Percentiles rank a stretch among this genome's conserved stretches.
These are phyloP conservation scores for Haliclona indistincta DNA, from an alignment of 37 sponge, comb jelly and placozoan genomes.

Conservation along the genomic window DNA sequence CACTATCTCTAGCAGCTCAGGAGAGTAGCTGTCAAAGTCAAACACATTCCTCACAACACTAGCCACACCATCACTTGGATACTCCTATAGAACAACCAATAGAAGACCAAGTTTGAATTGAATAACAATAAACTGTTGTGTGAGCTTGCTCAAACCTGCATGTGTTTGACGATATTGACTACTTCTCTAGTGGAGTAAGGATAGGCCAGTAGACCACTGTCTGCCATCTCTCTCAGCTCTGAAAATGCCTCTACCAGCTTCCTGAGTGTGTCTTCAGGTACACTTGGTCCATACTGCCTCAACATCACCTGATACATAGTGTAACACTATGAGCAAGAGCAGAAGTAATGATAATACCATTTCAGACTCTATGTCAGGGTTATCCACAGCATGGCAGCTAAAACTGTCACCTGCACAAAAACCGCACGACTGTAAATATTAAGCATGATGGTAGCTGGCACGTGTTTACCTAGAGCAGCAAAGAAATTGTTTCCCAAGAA, in stretches of 20 bases:
- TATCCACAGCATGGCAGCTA: conserved; percentile 92
- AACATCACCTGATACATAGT: conserved; percentile 60
- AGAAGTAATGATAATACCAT: conserved; percentile 44
- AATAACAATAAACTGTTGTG: conserved; percentile 4
- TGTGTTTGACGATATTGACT: conserved; percentile 83
- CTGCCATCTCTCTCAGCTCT: conserved; percentile 85
- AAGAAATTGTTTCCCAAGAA: conserved; percentile 95
- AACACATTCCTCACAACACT: conserved; percentile 82
- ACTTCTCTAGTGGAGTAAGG: conserved; percentile 96
- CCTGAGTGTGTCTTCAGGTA: conserved; percentile 60
- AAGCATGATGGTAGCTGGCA: background rate
- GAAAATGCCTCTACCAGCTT: conserved; percentile 80
- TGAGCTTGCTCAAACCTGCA: conserved; percentile 53
- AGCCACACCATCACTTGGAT: conserved; percentile 75
- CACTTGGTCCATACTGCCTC: conserved; percentile 76
- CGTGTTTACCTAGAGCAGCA: conserved; percentile 84
- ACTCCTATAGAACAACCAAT: conserved; percentile 43
- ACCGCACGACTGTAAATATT: background rate
- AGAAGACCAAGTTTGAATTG: background rate
- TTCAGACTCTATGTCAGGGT: conserved; percentile 88
- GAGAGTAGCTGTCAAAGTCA: conserved; percentile 85
- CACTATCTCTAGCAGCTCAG: conserved; percentile 62
- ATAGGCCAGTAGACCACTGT: conserved; percentile 80
- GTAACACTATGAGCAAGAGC: background rate
- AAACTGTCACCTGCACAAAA: conserved; percentile 75